phyloP scores from a whole-genome alignment of 2,113 vertebrate species.

The Eretmochelys imbricata region DNA sequence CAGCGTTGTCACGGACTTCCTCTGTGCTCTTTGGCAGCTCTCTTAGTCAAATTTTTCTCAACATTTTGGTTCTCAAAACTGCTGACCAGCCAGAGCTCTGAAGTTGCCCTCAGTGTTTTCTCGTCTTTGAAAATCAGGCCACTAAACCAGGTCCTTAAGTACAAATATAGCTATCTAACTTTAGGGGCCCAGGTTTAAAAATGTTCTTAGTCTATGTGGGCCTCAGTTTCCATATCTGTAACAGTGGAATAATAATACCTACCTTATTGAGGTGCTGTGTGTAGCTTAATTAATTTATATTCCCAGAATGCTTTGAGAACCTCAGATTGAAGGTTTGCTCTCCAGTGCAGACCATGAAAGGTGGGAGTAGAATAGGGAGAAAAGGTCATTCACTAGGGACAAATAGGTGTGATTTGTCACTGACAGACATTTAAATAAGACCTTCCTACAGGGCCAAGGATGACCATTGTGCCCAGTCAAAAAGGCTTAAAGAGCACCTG shows the following conservation, averaged over 20 bases:
- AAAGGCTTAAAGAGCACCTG: background rate
- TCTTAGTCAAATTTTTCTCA: background rate
- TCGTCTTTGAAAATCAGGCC: background rate
- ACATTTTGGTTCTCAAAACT: background rate
- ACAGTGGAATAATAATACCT: background rate
- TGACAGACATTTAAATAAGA: background rate
- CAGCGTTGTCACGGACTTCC: background rate
- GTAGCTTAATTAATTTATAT: background rate
- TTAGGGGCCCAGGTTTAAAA: background rate
- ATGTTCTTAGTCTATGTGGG: background rate
- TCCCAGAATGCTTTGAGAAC: background rate
- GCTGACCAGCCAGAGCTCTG: background rate
- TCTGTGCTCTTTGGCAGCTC: constrained; percentile 1
- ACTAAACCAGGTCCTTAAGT: background rate
- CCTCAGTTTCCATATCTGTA: background rate
- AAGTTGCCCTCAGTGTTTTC: background rate
- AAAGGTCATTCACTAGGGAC: background rate
- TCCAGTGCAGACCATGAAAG: background rate
- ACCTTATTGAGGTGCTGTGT: background rate
- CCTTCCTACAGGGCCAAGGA: background rate
- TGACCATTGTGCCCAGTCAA: background rate
- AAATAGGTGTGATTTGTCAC: background rate
- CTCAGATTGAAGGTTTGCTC: background rate
- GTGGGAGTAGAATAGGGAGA: background rate
- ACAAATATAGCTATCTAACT: background rate